Percentiles rank a stretch among this genome's conserved stretches.
phyloP scores from a whole-genome alignment of 1,140 invertebrate genomes.

The Cotesia typhae region DNA sequence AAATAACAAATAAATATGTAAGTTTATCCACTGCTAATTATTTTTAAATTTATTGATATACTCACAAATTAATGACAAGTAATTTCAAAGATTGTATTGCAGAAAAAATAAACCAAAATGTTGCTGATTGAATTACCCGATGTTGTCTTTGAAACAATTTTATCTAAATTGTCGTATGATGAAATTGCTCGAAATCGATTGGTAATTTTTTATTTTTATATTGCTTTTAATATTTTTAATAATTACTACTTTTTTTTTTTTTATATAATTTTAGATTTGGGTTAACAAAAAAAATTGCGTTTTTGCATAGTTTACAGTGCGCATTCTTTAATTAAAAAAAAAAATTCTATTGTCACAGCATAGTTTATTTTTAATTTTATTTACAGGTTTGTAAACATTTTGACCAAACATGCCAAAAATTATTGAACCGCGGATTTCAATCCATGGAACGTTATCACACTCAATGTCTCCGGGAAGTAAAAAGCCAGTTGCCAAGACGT shows the following conservation, averaged over 20 bases:
- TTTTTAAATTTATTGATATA: no score
- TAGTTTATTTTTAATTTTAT: conserved; percentile 31
- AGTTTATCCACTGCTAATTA: no score
- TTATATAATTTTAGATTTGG: no score
- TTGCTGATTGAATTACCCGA: conserved; percentile 72
- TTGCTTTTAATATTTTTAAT: no score
- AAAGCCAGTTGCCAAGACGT: conserved; percentile 82
- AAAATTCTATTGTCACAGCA: background rate
- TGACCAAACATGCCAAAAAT: conserved; percentile 76
- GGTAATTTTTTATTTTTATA: conserved; percentile 69
- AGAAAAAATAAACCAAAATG: conserved; percentile 20
- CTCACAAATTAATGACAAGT: no score
- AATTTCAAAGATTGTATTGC: no score
- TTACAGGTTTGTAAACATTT: conserved; percentile 83
- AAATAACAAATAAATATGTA: no score
- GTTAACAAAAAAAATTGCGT: no score
- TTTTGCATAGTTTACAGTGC: no score
- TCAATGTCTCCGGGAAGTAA: conserved; percentile 78
- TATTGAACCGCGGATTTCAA: conserved; percentile 84
- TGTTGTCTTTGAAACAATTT: conserved; percentile 80
- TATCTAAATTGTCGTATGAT: conserved; percentile 81
- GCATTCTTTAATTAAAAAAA: no score
- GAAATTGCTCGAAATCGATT: conserved; percentile 82
- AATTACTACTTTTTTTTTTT: no score
- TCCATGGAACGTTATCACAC: conserved; percentile 81